phyloP scores from a whole-genome alignment of 1,140 invertebrate genomes.

The Thaumetopoea pityocampa region DNA sequence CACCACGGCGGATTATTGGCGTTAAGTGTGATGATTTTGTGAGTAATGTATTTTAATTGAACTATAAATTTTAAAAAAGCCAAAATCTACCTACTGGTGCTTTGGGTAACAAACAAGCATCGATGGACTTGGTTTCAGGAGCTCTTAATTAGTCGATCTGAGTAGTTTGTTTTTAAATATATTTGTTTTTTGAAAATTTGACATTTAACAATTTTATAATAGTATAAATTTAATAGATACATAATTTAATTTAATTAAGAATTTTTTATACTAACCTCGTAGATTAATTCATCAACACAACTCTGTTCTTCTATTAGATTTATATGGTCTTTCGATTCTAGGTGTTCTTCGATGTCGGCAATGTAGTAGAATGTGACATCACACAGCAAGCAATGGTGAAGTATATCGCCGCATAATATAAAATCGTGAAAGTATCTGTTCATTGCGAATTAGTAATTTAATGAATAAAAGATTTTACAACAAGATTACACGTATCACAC shows the following conservation, averaged over 20 bases:
- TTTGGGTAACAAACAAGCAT: no score
- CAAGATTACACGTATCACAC: background rate
- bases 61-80: no score
- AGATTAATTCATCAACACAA: slow-evolving; percentile 35
- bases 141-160: no score
- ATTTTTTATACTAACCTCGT: slow-evolving; percentile 31
- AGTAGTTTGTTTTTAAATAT: no score
- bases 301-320: slow-evolving; percentile 28
- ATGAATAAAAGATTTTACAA: background rate
- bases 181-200: no score
- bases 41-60: no score
- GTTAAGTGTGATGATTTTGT: no score
- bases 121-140: no score
- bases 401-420: slow-evolving; percentile 41
- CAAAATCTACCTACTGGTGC: no score
- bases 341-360: slow-evolving; percentile 39
- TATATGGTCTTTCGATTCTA: slow-evolving; percentile 45
- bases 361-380: slow-evolving; percentile 28
- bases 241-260: background rate
- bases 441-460: slow-evolving; percentile 15
- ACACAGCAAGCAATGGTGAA: slow-evolving; percentile 43
- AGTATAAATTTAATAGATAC: no score
- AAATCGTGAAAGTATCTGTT: slow-evolving; percentile 44
- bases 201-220: no score
- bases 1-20: no score